Conservation (phyloP, 2,888 invertebrate genomes). For the Tribolium freemani region DNA sequence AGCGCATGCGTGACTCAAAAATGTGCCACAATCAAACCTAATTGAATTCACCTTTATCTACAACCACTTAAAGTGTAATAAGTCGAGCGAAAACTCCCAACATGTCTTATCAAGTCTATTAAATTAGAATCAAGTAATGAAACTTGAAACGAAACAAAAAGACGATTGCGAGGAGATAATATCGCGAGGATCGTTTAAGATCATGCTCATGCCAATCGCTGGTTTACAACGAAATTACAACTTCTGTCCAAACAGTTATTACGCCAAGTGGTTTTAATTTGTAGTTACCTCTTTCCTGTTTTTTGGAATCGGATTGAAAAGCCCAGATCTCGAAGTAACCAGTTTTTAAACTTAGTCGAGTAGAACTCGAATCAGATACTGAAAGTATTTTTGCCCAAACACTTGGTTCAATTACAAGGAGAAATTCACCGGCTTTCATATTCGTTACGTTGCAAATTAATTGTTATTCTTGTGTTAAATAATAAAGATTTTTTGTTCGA, state of each 20-base stretch:
- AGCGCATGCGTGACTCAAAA: no score
- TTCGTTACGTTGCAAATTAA: no score
- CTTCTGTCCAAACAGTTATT: constrained; percentile 15
- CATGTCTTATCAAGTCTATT: constrained; percentile 9
- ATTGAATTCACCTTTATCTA: neutral
- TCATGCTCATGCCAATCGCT: constrained; percentile 4
- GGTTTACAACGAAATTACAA: constrained; percentile 18
- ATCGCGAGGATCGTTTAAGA: constrained; percentile 12
- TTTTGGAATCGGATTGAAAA: no score
- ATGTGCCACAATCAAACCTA: neutral
- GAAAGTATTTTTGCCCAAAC: no score
- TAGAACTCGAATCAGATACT: no score
- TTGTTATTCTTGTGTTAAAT: neutral
- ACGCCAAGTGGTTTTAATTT: constrained; percentile 2
- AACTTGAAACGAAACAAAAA: constrained; percentile 4
- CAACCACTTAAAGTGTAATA: neutral
- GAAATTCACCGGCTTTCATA: no score
- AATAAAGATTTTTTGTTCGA: neutral
- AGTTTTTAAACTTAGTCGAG: neutral
- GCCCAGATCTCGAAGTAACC: neutral
- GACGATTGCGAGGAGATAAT: constrained; percentile 1
- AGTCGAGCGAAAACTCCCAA: constrained; percentile 1
- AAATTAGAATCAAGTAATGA: constrained; percentile 16
- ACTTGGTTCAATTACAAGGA: no score
- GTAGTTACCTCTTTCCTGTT: neutral